Evolutionary conservation across 2,797 vertebrate genomes (phyloP).

Genomic region (Helicolenus hilgendorfi): DNA sequence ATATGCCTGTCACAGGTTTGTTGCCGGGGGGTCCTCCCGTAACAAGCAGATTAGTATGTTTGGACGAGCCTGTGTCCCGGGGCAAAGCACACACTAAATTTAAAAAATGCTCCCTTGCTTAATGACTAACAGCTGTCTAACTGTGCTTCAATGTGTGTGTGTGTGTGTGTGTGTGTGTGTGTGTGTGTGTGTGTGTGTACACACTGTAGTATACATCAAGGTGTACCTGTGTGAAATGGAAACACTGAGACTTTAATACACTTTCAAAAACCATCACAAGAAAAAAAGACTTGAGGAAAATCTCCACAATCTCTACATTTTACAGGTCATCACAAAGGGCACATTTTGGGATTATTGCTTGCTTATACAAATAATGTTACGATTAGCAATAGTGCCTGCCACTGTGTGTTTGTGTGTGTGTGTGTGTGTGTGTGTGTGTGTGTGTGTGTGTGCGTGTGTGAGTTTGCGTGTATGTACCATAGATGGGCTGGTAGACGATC

Average conservation of each 20-base stretch:
- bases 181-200: neutral
- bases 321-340: neutral
- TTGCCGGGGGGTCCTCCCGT: neutral
- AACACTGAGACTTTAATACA: neutral
- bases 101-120: neutral
- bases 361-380: neutral
- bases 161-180: neutral
- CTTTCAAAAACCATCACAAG: neutral
- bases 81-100: neutral
- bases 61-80: neutral
- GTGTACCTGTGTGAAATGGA: neutral
- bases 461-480: slow-evolving; percentile 82
- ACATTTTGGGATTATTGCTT: neutral
- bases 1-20: slow-evolving; percentile 18
- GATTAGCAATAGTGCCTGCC: neutral
- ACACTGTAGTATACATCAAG: neutral
- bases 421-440: neutral
- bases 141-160: neutral
- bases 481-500: slow-evolving; percentile 94
- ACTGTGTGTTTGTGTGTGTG: neutral
- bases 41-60: slow-evolving; percentile 38
- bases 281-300: neutral
- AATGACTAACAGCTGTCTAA: neutral
- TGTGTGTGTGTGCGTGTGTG: neutral
- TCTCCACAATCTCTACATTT: neutral